phyloP scores from a whole-genome alignment of 2,888 invertebrate species.

The Matsumyia berberina region DNA sequence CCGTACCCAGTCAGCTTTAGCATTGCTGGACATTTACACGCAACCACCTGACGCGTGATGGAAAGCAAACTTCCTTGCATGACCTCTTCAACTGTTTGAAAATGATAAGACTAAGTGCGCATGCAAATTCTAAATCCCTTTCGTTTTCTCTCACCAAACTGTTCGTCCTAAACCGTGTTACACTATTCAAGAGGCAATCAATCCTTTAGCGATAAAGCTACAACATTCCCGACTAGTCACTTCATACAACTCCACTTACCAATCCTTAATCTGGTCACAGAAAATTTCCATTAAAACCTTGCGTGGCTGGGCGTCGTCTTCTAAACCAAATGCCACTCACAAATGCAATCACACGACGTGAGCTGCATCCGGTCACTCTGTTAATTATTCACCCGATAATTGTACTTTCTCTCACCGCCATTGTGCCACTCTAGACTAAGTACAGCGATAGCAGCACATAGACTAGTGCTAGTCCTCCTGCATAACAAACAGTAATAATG shows the following conservation, averaged over 20 bases:
- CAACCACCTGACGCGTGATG: too few species aligned
- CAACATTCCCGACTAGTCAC: background rate
- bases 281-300: slow-evolving; percentile 12
- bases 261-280: slow-evolving; percentile 12
- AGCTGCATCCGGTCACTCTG: slow-evolving; percentile 24
- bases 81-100: too few species aligned
- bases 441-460: background rate
- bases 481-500: slow-evolving; percentile 24
- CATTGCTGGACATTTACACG: too few species aligned
- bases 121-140: background rate
- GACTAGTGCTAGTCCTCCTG: background rate
- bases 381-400: slow-evolving; percentile 65
- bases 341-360: slow-evolving; percentile 37
- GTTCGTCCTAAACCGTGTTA: background rate
- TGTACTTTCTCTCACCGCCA: slow-evolving; percentile 15
- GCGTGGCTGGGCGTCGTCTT: slow-evolving; percentile 48
- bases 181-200: background rate
- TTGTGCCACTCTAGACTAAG: background rate
- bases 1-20: too few species aligned
- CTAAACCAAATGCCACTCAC: slow-evolving; percentile 39
- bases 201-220: background rate
- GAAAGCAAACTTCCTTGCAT: too few species aligned
- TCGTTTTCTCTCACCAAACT: background rate
- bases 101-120: background rate
- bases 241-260: background rate